These are phyloP conservation scores for Zaprionus inermis DNA, from an alignment of 1,140 invertebrate genomes.

Conservation along the genomic window DNA sequence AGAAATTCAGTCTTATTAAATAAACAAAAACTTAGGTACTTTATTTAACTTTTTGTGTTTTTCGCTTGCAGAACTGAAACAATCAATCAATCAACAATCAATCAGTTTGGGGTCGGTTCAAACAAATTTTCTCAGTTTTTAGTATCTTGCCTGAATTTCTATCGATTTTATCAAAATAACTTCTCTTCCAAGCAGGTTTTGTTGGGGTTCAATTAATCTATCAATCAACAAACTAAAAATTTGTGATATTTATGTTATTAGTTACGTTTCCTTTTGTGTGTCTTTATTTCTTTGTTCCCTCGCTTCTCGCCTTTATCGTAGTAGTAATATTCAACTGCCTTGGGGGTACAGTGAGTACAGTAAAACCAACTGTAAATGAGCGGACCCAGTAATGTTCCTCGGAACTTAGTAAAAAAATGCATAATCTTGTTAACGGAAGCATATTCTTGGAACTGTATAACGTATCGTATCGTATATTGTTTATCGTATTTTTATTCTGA, in stretches of 20 bases:
- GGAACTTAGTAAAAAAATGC: slow-evolving; percentile 50
- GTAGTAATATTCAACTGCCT: background rate
- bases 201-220: background rate
- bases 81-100: slow-evolving; percentile 9
- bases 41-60: slow-evolving; percentile 13
- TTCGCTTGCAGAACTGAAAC: slow-evolving; percentile 5
- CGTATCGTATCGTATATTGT: slow-evolving; percentile 47
- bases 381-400: slow-evolving; percentile 23
- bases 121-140: background rate
- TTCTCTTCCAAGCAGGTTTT: too few relatives aligned
- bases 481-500: slow-evolving; percentile 34
- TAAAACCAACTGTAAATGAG: slow-evolving; percentile 6
- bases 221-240: slow-evolving; percentile 1
- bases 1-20: slow-evolving; percentile 84
- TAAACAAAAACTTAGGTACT: slow-evolving; percentile 82
- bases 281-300: slow-evolving; percentile 1
- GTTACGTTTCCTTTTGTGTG: slow-evolving; percentile 2
- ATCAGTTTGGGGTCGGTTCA: background rate
- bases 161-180: background rate
- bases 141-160: background rate
- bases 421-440: slow-evolving; percentile 65
- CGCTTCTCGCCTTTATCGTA: background rate
- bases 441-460: slow-evolving; percentile 66
- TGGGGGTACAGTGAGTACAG: slow-evolving; percentile 12
- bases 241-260: background rate